phyloP scores from a whole-genome alignment of 2,113 vertebrate species.

The Hemichromis elongatus region DNA sequence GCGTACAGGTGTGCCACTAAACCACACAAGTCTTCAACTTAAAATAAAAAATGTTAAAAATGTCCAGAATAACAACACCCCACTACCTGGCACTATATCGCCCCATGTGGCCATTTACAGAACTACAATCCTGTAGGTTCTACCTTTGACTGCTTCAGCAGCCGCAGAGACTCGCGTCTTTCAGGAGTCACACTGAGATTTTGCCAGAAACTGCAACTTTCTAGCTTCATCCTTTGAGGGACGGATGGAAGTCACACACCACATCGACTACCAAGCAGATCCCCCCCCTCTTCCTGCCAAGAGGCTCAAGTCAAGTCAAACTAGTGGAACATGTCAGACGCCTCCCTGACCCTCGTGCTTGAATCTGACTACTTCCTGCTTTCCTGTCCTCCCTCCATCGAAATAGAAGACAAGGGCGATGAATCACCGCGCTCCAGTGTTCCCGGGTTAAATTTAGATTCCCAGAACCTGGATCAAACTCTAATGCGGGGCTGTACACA shows the following conservation, averaged over 20 bases:
- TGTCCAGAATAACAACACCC: not conserved
- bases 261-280: not conserved
- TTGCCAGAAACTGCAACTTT: not conserved
- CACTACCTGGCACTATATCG: not conserved
- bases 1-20: fast-evolving
- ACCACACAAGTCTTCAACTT: not conserved
- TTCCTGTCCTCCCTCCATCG: not conserved
- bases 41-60: fast-evolving
- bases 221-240: not conserved
- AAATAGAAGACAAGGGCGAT: not conserved
- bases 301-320: not conserved
- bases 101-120: not conserved
- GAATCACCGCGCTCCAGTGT: not conserved
- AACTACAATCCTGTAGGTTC: not conserved
- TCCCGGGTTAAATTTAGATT: not conserved
- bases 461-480: not conserved
- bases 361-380: not conserved
- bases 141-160: not conserved
- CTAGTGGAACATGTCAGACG: not conserved
- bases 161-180: not conserved
- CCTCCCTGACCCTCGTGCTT: not conserved
- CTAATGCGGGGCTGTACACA: not conserved
- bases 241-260: not conserved
- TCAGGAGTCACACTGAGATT: not conserved
- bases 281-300: not conserved